Base-by-base conservation (phyloP, 2,113 vertebrate genomes). In the Willisornis vidua region DNA sequence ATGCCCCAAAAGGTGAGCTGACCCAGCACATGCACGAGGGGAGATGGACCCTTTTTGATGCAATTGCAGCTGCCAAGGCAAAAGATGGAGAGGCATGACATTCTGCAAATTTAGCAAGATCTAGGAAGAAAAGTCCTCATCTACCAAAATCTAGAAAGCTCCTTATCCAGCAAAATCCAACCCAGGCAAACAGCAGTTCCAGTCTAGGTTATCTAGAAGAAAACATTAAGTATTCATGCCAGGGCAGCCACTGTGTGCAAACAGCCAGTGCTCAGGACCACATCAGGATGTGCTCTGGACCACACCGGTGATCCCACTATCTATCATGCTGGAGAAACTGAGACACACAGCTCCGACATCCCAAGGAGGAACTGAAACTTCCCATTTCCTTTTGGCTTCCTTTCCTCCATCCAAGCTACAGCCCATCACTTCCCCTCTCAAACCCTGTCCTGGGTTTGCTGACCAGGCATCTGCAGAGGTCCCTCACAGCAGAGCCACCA, bases 11-110 rank as follows among this genome's bases (percentile, higher is more conserved):
- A 85, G 39, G 26, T 45, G 25, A 96, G 46, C 20, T 76, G 49
- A 83, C 5, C 29, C 1, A 4, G n/a, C 7, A 88, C 0, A 0
- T 35, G 31, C 1, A 2, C 0, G 0, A 85, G 9, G 8, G 20
- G 1, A 81, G 10, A 18, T 31, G 29, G 43, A 77, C 3, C 3
- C 12, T 74, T 54, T 24, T 16, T 54, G 54, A 87, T 71, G 23
- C 37, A 90, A 26, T 33, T 65, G 33, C 31, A 78, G 14, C 39
- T 67, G 70, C 26, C 29, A 55, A 91, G 39, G 48, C 2, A 2
- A 74, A 77, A 89, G 68, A 58, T 7, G 11, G 20, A 81, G 23
- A 87, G 10, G 46, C 3, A 14, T 8, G 73, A 49, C 1, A 57
- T n/a, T 19, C 19, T 73, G 37, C 72, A 88, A 94, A 85, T 59